These are phyloP conservation scores for Drosophila lacteicornis DNA, from an alignment of 1,140 invertebrate species.

Conservation along the genomic window DNA sequence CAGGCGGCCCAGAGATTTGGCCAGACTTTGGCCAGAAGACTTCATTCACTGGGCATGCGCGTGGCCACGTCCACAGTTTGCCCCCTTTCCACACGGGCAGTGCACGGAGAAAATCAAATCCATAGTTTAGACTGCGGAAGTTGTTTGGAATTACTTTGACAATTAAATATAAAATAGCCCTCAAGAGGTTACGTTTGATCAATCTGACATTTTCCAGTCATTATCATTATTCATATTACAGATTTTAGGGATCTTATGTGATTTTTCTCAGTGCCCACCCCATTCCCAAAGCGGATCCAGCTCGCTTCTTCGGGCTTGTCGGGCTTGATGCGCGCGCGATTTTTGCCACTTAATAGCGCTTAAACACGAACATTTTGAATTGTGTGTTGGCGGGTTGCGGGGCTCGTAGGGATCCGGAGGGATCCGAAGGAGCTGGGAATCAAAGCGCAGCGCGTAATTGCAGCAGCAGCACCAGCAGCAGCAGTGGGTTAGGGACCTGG, in stretches of 20 bases:
- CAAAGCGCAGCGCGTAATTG: constrained; percentile 82
- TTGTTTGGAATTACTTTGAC: no score
- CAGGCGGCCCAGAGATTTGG: constrained; percentile 65
- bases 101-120: constrained; percentile 9
- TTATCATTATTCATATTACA: not conserved
- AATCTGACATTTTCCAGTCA: no score
- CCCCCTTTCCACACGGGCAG: not conserved
- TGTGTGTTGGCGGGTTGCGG: constrained; percentile 50
- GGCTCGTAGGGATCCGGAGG: constrained; percentile 8
- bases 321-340: constrained; percentile 75
- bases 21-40: constrained; percentile 1
- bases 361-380: constrained; percentile 85
- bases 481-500: not conserved
- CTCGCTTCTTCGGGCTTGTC: constrained; percentile 26
- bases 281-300: constrained; percentile 21
- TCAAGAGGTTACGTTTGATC: no score
- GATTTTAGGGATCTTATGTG: not conserved
- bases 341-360: constrained; percentile 84
- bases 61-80: constrained; percentile 63
- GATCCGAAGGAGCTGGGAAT: constrained; percentile 43
- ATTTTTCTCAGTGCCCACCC: not conserved
- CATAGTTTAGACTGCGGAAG: no score
- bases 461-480: constrained; percentile 51
- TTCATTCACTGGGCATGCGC: constrained; percentile 73
- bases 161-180: no score